These are phyloP conservation scores for Hemicordylus capensis DNA, from an alignment of 2,113 vertebrate species.

Conservation along the genomic window DNA sequence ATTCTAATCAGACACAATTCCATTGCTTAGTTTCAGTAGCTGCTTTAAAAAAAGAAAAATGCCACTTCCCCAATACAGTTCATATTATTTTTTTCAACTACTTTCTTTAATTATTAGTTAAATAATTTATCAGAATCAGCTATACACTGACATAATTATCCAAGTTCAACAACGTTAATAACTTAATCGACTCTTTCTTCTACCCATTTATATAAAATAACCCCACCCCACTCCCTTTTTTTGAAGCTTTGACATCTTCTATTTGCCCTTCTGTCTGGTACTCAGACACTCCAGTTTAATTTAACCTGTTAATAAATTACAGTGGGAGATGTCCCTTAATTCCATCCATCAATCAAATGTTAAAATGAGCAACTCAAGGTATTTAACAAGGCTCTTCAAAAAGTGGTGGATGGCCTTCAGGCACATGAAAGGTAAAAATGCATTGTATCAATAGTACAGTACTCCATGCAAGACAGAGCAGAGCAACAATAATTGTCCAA, in stretches of 20 bases:
- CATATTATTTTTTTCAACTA: conserved; percentile 64
- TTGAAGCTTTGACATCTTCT: conserved; percentile 69
- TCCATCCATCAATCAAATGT: conserved; percentile 71
- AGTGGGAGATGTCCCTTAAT: conserved; percentile 64
- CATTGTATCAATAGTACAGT: conserved; percentile 77
- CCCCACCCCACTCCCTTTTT: conserved; percentile 42
- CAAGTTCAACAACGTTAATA: conserved; percentile 78
- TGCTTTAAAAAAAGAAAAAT: conserved; percentile 62
- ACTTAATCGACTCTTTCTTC: conserved; percentile 79
- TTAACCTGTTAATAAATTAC: conserved; percentile 73
- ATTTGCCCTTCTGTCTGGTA: conserved; percentile 72
- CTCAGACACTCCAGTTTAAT: conserved; percentile 63
- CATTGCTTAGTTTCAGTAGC: conserved; percentile 66
- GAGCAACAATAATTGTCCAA: conserved; percentile 81
- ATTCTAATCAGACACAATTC: conserved; percentile 76
- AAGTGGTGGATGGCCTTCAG: conserved; percentile 81
- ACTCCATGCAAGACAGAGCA: conserved; percentile 87
- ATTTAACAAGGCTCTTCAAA: conserved; percentile 81
- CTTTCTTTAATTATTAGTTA: conserved; percentile 74
- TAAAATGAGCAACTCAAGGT: conserved; percentile 78
- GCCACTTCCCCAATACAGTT: conserved; percentile 67
- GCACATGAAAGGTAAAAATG: conserved; percentile 85
- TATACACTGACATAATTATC: conserved; percentile 79
- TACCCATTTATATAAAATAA: conserved; percentile 83
- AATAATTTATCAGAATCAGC: conserved; percentile 82